Conservation (phyloP, 2,113 vertebrate species). For the Barbus barbus region DNA sequence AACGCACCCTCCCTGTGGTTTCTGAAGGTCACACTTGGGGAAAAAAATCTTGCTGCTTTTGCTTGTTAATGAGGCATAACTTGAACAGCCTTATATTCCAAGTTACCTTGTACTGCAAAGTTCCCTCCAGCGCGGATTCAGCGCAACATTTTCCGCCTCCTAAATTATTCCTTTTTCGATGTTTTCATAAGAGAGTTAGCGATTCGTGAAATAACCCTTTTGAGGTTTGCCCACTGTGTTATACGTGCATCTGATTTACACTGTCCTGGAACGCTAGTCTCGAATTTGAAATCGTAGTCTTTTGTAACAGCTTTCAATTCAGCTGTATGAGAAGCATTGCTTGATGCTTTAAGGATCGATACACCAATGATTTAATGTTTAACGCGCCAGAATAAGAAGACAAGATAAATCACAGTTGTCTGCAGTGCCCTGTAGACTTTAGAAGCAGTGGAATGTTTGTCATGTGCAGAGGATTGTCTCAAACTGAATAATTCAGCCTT, state of each 20-base stretch:
- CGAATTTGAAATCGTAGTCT: slow-evolving; percentile 64
- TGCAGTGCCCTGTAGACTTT: background rate
- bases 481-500: slow-evolving; percentile 2
- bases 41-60: background rate
- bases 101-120: slow-evolving; percentile 15
- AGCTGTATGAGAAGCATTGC: background rate
- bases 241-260: slow-evolving; percentile 62
- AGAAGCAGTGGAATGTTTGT: background rate
- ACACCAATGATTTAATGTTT: background rate
- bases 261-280: slow-evolving; percentile 56
- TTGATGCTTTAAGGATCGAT: background rate
- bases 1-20: background rate
- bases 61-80: slow-evolving; percentile 33
- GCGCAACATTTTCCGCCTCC: slow-evolving; percentile 32
- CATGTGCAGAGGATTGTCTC: background rate
- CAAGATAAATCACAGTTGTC: background rate
- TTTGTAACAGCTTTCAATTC: slow-evolving; percentile 37
- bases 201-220: slow-evolving; percentile 66
- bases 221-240: slow-evolving; percentile 52
- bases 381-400: background rate
- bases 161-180: slow-evolving; percentile 61
- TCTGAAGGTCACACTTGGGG: background rate
- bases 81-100: background rate
- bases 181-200: slow-evolving; percentile 59
- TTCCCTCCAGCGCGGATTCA: background rate